Evolutionary conservation across 2,888 invertebrate genomes (phyloP).

Genomic region (Spatulosminthurus flaviceps): DNA sequence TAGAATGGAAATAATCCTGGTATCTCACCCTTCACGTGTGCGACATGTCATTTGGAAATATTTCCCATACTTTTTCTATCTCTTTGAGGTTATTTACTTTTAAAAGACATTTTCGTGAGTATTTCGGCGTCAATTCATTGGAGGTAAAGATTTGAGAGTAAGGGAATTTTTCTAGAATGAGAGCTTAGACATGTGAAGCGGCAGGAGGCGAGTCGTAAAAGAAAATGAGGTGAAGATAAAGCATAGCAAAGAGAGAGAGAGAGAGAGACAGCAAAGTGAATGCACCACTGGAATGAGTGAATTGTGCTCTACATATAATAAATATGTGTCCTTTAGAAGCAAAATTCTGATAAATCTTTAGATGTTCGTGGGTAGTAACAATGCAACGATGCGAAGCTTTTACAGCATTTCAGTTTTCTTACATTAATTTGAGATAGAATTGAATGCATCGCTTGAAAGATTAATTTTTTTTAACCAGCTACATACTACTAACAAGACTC

Average conservation of each 20-base stretch:
- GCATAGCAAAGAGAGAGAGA: slow-evolving; percentile 10
- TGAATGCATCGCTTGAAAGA: not conserved
- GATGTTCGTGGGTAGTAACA: not conserved
- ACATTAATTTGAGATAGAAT: not conserved
- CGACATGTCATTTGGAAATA: no score
- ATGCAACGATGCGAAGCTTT: not conserved
- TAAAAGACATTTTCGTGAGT: not conserved
- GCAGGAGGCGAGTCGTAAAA: slow-evolving; percentile 47
- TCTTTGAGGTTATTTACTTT: no score
- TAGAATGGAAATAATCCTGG: not conserved
- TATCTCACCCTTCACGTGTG: no score
- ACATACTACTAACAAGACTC: not conserved
- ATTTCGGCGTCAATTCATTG: not conserved
- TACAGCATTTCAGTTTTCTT: not conserved
- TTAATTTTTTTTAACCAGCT: not conserved
- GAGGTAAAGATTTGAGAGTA: not conserved
- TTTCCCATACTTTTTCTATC: no score
- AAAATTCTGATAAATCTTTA: not conserved
- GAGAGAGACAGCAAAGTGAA: slow-evolving; percentile 26
- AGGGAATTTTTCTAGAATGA: not conserved
- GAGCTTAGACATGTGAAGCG: slow-evolving; percentile 22
- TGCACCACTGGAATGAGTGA: slow-evolving; percentile 9
- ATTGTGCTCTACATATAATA: not conserved
- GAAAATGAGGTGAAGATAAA: slow-evolving; percentile 51
- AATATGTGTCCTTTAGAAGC: not conserved